Conservation (phyloP, 2,113 vertebrate genomes). For the Meriones unguiculatus region DNA sequence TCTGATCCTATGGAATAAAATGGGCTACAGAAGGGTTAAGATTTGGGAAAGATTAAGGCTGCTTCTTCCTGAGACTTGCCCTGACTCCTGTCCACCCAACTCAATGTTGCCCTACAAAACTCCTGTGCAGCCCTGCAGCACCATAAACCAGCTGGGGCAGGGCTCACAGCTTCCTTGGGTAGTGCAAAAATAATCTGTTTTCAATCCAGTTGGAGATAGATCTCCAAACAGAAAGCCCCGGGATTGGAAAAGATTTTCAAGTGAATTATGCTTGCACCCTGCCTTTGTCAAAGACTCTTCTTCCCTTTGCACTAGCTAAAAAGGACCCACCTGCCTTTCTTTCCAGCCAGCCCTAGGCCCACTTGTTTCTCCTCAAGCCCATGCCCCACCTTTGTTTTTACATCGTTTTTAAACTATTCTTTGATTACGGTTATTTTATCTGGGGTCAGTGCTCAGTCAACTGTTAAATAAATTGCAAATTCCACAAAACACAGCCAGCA, state of each 20-base stretch:
- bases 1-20: not conserved
- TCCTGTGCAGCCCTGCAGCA: not conserved
- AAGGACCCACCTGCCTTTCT: not conserved
- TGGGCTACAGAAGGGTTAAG: not conserved
- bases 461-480: constrained; percentile 92
- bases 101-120: not conserved
- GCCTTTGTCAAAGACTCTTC: not conserved
- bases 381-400: constrained; percentile 62
- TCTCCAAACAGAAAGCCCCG: not conserved
- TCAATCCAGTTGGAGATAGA: not conserved
- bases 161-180: not conserved
- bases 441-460: constrained; percentile 92
- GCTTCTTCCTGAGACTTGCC: not conserved
- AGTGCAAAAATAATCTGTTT: not conserved
- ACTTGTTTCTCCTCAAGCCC: constrained; percentile 62
- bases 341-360: not conserved
- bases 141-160: not conserved
- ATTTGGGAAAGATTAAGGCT: not conserved
- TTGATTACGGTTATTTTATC: constrained; percentile 88
- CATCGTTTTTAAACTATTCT: constrained; percentile 75
- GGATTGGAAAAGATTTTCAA: not conserved
- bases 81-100: not conserved
- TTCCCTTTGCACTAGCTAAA: not conserved
- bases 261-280: not conserved
- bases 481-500: constrained; percentile 89